Evolutionary conservation across 2,113 vertebrate genomes (phyloP), one percentile per base, ranked within the genome.

Genomic region (Sula dactylatra): DNA sequence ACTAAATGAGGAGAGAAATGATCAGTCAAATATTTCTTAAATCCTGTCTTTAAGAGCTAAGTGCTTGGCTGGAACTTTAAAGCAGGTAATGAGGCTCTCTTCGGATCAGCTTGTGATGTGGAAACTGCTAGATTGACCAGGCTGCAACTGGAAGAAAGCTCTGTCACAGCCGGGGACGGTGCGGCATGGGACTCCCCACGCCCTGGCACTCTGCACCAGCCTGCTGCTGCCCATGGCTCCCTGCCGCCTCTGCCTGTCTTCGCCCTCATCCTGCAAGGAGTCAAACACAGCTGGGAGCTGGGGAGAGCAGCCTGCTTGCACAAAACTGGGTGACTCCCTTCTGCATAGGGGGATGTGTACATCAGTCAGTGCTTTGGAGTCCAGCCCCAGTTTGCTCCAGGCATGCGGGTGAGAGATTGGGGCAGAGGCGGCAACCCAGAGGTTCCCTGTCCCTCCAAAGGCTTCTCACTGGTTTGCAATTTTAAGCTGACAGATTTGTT

Each of bases 21-120:
- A 98, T 98, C 97, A 98, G 95, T 98, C 96, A 97, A 97, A 97
- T 97, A 96, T 97, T 98, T 95, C 96, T 96, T 94, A 98, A 96
- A 94, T 91, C 94, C 80, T 72, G 88, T 95, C 95, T 97, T 97
- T 96, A 95, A 94, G 96, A 96, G 96, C 94, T 96, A 96, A 97
- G 95, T 97, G 95, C 93, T 94, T 92, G 95, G 97, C 94, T 97
- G 92, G 92, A 93, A 96, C 94, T 95, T 96, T 88, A 90, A 96
- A 95, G 96, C 94, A 86, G 96, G 97, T 97, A 97, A 98, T 97
- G 97, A 98, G 93, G 97, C 97, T 97, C 93, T 93, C 94, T 69
- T 94, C 95, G 97, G 95, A 95, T 97, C 86, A 93, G 92, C 92
- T 95, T 95, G 74, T 97, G 95, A 95, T 95, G 97, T 97, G 93